A percentile compares a stretch with the other conserved stretches of the same genome.
Conservation (phyloP, 2,113 vertebrate species). For the Ibidorhyncha struthersii region DNA sequence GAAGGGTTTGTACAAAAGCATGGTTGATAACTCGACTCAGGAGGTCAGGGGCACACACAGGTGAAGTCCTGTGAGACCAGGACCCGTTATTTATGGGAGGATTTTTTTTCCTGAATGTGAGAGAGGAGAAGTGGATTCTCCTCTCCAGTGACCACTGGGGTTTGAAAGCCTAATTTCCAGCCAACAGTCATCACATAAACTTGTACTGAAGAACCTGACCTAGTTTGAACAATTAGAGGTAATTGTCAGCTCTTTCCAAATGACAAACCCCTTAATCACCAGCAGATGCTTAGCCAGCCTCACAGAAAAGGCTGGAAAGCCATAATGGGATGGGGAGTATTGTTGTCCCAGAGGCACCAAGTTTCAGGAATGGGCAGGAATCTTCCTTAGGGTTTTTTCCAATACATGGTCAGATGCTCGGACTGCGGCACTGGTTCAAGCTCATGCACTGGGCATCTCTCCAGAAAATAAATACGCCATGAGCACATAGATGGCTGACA, state of each 20-base stretch:
- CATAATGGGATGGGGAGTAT: not conserved
- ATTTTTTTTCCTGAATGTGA: not conserved
- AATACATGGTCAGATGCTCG: not conserved
- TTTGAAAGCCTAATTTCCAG: not conserved
- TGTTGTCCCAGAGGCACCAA: not conserved
- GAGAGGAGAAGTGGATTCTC: not conserved
- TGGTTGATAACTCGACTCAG: not conserved
- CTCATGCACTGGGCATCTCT: not conserved
- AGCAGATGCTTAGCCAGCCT: slow-evolving; percentile 51
- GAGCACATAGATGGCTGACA: not conserved
- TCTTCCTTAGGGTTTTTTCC: slow-evolving; percentile 20
- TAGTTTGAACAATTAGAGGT: slow-evolving; percentile 46
- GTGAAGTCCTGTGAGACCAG: not conserved
- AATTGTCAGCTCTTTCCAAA: slow-evolving; percentile 56
- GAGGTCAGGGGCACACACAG: not conserved
- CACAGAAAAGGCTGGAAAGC: not conserved
- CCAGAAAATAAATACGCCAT: not conserved
- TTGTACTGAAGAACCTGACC: slow-evolving; percentile 48
- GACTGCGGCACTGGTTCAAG: not conserved
- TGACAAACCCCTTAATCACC: slow-evolving; percentile 49
- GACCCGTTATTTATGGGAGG: not conserved
- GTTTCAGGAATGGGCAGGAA: slow-evolving; percentile 51
- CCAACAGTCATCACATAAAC: slow-evolving; percentile 6
- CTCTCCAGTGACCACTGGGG: not conserved
- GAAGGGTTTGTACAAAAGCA: not conserved